These are phyloP conservation scores for Aphidius colemani DNA, from an alignment of 2,888 invertebrate genomes.

Conservation along the genomic window DNA sequence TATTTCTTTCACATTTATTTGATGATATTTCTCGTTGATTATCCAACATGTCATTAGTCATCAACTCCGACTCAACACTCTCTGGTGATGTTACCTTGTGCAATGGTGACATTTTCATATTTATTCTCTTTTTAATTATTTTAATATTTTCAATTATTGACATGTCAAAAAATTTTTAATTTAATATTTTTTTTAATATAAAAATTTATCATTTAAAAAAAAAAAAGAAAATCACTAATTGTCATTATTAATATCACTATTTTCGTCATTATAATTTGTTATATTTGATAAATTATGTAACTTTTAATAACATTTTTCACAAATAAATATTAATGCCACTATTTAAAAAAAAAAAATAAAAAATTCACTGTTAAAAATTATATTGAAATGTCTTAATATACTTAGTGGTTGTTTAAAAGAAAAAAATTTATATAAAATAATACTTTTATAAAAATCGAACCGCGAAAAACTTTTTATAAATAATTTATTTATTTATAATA, in stretches of 20 bases:
- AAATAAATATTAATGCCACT: no score
- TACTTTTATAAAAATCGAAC: no score
- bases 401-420: no score
- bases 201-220: not conserved
- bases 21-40: constrained; percentile 40
- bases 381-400: no score
- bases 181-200: not conserved
- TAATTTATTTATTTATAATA: no score
- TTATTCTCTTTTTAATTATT: constrained; percentile 36
- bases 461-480: no score
- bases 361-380: no score
- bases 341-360: no score
- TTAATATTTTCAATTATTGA: constrained; percentile 48
- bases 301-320: no score
- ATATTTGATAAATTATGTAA: no score
- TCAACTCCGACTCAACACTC: constrained; percentile 55
- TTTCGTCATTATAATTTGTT: not conserved
- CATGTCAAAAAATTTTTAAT: constrained; percentile 40
- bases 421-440: no score
- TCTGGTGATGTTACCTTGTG: constrained; percentile 53
- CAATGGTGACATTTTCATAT: constrained; percentile 51
- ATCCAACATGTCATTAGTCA: constrained; percentile 56
- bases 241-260: not conserved
- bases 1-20: constrained; percentile 51
- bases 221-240: constrained; percentile 1